Conservation (phyloP, 2,113 vertebrate species). For the Mastomys coucha region DNA sequence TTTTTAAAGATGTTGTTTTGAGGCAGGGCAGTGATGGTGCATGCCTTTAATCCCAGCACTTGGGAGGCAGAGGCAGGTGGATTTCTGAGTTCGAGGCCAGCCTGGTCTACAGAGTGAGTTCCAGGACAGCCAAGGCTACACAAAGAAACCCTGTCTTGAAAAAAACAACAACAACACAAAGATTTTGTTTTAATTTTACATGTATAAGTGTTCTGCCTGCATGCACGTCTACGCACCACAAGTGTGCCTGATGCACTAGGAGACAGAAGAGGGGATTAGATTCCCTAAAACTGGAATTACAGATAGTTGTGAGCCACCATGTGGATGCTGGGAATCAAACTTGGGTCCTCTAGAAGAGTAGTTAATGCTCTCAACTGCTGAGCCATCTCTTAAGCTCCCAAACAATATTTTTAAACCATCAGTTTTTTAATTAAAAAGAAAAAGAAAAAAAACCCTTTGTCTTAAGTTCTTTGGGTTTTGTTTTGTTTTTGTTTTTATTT, state of each 20-base stretch:
- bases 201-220: too few species aligned
- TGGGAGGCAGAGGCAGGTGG: too few species aligned
- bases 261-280: neutral
- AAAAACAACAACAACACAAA: too few species aligned
- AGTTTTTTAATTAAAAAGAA: neutral
- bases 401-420: neutral
- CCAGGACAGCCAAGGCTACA: too few species aligned
- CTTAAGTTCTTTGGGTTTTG: slow-evolving; percentile 2
- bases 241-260: too few species aligned
- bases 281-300: neutral
- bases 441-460: neutral
- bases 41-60: too few species aligned
- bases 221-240: neutral
- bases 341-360: neutral
- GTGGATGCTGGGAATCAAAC: neutral
- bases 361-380: neutral
- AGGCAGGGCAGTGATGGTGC: too few species aligned
- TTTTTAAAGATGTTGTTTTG: too few species aligned
- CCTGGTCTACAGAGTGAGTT: too few species aligned
- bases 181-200: neutral
- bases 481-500: neutral
- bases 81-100: too few species aligned
- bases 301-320: neutral
- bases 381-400: neutral
- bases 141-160: too few species aligned